phyloP scores from a whole-genome alignment of 2,113 vertebrate genomes.

The Paralichthys olivaceus region DNA sequence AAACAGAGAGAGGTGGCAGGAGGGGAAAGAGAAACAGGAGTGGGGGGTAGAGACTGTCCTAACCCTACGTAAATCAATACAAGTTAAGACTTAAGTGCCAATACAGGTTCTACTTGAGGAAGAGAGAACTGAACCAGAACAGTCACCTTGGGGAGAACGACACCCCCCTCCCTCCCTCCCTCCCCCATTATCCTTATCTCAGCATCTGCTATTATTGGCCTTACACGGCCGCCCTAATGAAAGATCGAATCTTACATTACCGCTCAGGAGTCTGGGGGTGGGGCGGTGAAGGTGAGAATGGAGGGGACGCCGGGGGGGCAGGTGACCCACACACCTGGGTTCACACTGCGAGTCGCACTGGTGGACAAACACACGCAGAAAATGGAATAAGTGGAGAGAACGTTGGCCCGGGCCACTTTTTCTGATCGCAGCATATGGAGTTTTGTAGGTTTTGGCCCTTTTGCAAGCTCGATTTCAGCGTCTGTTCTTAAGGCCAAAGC shows the following conservation, averaged over 20 bases:
- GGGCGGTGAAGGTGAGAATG: not conserved
- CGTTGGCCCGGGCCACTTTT: slow-evolving; percentile 29
- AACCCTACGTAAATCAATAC: slow-evolving; percentile 81
- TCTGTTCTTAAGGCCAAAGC: slow-evolving; percentile 49
- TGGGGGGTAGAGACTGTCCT: slow-evolving; percentile 52
- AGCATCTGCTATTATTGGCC: slow-evolving; percentile 74
- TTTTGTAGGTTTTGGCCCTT: slow-evolving; percentile 56
- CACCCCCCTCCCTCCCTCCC: not conserved
- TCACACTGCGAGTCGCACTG: slow-evolving; percentile 19
- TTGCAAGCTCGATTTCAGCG: slow-evolving; percentile 42
- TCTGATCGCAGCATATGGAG: slow-evolving; percentile 56
- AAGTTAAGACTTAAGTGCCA: slow-evolving; percentile 80
- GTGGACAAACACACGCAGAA: not conserved
- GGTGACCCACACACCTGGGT: slow-evolving; percentile 26
- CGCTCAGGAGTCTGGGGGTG: not conserved
- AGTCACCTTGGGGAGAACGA: slow-evolving; percentile 76
- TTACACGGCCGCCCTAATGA: slow-evolving; percentile 73
- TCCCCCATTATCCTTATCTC: slow-evolving; percentile 65
- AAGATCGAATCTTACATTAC: slow-evolving; percentile 73
- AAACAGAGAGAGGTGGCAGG: slow-evolving; percentile 53
- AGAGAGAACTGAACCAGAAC: slow-evolving; percentile 76
- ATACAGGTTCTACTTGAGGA: slow-evolving; percentile 79
- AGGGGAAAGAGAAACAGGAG: slow-evolving; percentile 53
- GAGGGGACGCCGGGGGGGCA: not conserved
- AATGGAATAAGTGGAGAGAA: slow-evolving; percentile 5